These are phyloP conservation scores for Xenentodon cancila DNA, from an alignment of 2,797 vertebrate species.

Conservation along the genomic window DNA sequence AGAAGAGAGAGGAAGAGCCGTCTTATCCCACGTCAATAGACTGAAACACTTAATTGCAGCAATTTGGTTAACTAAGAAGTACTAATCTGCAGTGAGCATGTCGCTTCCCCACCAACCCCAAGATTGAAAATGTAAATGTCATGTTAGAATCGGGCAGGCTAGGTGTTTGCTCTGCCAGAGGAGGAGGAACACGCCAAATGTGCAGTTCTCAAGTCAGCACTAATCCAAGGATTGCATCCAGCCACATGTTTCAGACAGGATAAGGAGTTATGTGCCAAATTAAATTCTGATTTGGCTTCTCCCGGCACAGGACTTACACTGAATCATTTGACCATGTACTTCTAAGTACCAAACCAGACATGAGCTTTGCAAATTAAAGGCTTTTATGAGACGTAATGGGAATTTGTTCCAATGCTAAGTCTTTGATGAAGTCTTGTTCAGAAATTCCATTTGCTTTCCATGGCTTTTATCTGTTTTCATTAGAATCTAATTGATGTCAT, in stretches of 20 bases:
- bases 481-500: conserved; percentile 82
- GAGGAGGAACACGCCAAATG: conserved; percentile 67
- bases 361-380: conserved; percentile 80
- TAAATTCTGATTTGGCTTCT: conserved; percentile 79
- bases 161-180: conserved; percentile 67
- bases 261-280: conserved; percentile 78
- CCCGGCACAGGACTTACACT: conserved; percentile 67
- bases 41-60: conserved; percentile 66
- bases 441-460: conserved; percentile 74
- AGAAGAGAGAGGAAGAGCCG: conserved; percentile 13
- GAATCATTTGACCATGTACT: conserved; percentile 79
- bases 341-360: conserved; percentile 80
- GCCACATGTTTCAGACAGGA: conserved; percentile 77
- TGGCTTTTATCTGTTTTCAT: conserved; percentile 76
- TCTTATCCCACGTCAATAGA: conserved; percentile 46
- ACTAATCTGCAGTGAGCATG: conserved; percentile 69
- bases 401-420: conserved; percentile 74
- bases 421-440: conserved; percentile 78
- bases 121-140: conserved; percentile 74
- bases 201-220: conserved; percentile 68
- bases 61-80: conserved; percentile 73
- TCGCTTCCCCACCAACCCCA: background rate
- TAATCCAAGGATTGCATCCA: conserved; percentile 82
- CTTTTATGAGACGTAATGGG: conserved; percentile 74
- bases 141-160: conserved; percentile 58